phyloP scores from a whole-genome alignment of 2,888 invertebrate genomes.

The Meloe dianella region DNA sequence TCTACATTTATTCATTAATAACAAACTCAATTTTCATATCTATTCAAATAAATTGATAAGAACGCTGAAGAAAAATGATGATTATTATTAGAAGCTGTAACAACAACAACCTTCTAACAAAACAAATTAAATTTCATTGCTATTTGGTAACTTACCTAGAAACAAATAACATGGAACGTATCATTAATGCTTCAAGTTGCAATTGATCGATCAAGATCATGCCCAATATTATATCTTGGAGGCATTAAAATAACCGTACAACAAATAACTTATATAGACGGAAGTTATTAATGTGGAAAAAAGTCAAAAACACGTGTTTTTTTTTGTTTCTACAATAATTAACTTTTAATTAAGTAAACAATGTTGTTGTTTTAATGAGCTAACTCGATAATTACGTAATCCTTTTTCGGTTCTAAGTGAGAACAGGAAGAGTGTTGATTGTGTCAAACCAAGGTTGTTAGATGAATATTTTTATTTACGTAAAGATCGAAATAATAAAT shows the following conservation, averaged over 20 bases:
- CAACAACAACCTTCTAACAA: no score
- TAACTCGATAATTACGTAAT: background rate
- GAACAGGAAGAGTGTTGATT: background rate
- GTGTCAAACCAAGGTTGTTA: background rate
- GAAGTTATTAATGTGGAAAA: slow-evolving; percentile 4
- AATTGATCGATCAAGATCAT: background rate
- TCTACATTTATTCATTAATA: slow-evolving; percentile 12
- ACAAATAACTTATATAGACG: background rate
- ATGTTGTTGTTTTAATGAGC: background rate
- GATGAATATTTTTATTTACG: background rate
- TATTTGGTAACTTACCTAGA: no score
- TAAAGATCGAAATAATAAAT: background rate
- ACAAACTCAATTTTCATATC: slow-evolving; percentile 21
- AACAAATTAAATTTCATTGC: no score
- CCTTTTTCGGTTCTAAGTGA: background rate
- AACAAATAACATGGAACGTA: background rate
- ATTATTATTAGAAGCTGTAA: no score
- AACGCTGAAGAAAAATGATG: background rate
- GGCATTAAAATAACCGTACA: background rate
- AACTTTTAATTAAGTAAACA: background rate
- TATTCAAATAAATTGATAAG: background rate
- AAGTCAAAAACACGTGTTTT: background rate
- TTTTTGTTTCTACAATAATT: background rate
- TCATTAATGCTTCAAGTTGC: background rate
- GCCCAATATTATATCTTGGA: background rate